phyloP scores from a whole-genome alignment of 2,113 vertebrate genomes.

The Ahaetulla prasina region DNA sequence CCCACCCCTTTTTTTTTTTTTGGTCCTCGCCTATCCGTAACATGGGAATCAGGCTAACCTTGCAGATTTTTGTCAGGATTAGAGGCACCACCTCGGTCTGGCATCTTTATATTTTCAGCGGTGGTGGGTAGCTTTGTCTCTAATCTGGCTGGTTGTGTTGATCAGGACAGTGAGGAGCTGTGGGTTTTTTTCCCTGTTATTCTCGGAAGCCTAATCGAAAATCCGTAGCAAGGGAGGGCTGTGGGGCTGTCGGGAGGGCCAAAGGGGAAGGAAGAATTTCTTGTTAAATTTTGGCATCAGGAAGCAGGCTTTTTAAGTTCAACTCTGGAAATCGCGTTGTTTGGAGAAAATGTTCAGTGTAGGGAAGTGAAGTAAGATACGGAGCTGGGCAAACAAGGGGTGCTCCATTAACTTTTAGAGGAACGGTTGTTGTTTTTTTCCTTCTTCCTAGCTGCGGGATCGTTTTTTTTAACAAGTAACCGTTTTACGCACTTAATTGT shows the following conservation, averaged over 20 bases:
- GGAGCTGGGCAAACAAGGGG: neutral
- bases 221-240: neutral
- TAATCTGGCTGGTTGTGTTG: neutral
- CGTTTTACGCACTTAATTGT: neutral
- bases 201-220: neutral
- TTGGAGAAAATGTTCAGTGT: neutral
- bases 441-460: neutral
- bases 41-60: too few relatives aligned
- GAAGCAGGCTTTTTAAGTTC: neutral
- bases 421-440: neutral
- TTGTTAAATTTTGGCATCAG: neutral
- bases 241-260: neutral
- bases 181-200: neutral
- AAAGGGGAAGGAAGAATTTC: neutral
- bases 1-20: too few relatives aligned
- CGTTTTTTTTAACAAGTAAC: conserved; percentile 49
- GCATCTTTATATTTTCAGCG: neutral
- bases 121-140: neutral
- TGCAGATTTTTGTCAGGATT: neutral
- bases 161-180: neutral
- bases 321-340: neutral
- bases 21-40: neutral
- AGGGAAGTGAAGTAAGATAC: neutral
- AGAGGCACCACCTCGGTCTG: neutral
- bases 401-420: neutral